These are phyloP conservation scores for Cuniculus paca DNA, from an alignment of 2,797 vertebrate species.

Conservation along the genomic window DNA sequence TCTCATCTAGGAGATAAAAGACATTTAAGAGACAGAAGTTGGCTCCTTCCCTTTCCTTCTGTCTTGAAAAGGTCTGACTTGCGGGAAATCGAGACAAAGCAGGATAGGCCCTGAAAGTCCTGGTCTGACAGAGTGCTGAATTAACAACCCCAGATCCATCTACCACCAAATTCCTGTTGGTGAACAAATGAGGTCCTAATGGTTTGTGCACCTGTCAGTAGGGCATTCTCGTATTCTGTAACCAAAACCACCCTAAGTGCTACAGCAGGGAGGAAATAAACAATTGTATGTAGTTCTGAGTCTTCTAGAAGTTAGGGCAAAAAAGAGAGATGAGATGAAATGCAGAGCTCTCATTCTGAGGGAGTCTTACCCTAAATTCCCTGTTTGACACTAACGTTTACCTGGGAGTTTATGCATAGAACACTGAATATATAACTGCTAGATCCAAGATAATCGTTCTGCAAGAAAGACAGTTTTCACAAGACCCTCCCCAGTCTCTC, in stretches of 20 bases:
- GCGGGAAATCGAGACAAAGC: background rate
- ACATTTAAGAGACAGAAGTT: background rate
- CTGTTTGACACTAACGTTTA: background rate
- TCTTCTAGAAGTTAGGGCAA: conserved; percentile 19
- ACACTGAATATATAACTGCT: background rate
- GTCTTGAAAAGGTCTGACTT: background rate
- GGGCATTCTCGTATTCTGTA: background rate
- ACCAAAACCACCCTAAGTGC: background rate
- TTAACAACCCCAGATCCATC: background rate
- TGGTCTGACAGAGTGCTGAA: background rate
- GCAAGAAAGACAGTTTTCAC: background rate
- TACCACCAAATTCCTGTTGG: background rate
- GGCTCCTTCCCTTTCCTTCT: background rate
- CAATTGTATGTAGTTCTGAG: background rate
- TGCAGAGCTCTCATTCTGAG: background rate
- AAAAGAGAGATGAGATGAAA: background rate
- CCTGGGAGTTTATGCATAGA: background rate
- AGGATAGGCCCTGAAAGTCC: background rate
- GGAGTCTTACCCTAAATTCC: background rate
- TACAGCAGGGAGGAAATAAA: background rate
- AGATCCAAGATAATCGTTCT: background rate
- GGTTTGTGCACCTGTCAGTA: background rate
- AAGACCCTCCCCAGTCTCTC: background rate
- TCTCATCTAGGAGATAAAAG: background rate
- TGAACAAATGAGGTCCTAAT: background rate